Evolutionary conservation across 2,888 invertebrate genomes (phyloP), one percentile per base, ranked within the genome.

Genomic region (Drosophila engyochracea): DNA sequence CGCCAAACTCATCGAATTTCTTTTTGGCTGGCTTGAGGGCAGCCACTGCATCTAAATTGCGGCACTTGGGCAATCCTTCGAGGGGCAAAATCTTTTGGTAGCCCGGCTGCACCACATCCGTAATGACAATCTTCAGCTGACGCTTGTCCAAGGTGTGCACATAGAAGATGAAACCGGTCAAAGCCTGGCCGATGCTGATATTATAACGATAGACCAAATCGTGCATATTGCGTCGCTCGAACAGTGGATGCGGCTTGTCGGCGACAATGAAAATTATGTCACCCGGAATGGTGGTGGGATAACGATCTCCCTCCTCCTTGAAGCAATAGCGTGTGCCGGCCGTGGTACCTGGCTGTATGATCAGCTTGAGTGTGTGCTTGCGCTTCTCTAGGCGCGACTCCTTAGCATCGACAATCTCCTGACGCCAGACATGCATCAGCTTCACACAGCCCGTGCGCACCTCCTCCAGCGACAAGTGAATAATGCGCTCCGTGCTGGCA

Each of bases 261-360:
- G 96, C 95, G 0, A 95, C 96, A 64, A 96, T 94, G 89, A 97
- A 97, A 72, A 97, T 94, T 1, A 97, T 95, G 91, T 97, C 97
- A 33, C 96, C 97, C 92, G 93, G 89, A 88, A 94, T 91, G 67
- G 95, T 95, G 4, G 96, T 95, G 0, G 96, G 96, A 33, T 96
- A 95, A 84, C 97, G 96, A 92, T 98, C 97, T 0, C 97, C 97
- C 93, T 97, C 97, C 87, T 96, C 96, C 44, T 95, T 95, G 90
- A 97, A 97, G 74, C 94, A 94, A 57, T 96, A 95, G 90, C 96
- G 95, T 0, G 97, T 96, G 16, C 96, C 96, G 0, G 95, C 94
- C 63, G 95, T 95, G 61, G 96, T 95, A 0, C 97, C 97, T 0
- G 96, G 96, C 76, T 95, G 95, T 60, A 97, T 96, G 0, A 96